Conservation (phyloP, 2,113 vertebrate genomes). For the Oostethus manadensis region DNA sequence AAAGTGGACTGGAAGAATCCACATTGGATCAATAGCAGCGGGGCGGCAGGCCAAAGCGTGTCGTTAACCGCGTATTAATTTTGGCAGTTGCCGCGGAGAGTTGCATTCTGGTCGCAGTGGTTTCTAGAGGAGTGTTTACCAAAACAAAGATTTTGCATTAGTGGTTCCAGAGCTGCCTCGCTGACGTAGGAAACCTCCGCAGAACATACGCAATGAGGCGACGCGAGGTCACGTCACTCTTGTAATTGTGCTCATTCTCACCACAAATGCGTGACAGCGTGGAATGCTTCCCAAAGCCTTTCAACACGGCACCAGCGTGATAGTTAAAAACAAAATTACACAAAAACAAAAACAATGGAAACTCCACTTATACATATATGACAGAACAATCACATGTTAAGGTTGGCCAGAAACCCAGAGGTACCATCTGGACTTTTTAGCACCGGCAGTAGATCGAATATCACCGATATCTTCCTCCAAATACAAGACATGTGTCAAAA, state of each 20-base stretch:
- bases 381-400: too few species aligned
- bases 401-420: too few species aligned
- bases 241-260: slow-evolving; percentile 46
- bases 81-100: slow-evolving; percentile 53
- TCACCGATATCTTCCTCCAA: slow-evolving; percentile 48
- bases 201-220: slow-evolving; percentile 50
- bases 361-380: too few species aligned
- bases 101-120: slow-evolving; percentile 62
- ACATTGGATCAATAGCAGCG: slow-evolving; percentile 60
- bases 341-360: too few species aligned
- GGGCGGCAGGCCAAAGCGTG: slow-evolving; percentile 61
- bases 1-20: slow-evolving; percentile 56
- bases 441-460: slow-evolving; percentile 37
- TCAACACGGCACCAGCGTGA: slow-evolving; percentile 27
- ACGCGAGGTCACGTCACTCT: slow-evolving; percentile 50
- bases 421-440: slow-evolving; percentile 15
- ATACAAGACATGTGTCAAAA: slow-evolving; percentile 68
- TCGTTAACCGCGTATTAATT: slow-evolving; percentile 71
- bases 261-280: slow-evolving; percentile 25
- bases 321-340: background rate
- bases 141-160: slow-evolving; percentile 60
- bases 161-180: slow-evolving; percentile 56
- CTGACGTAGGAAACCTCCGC: slow-evolving; percentile 59
- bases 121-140: slow-evolving; percentile 71
- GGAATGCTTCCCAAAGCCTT: slow-evolving; percentile 24